Evolutionary conservation across 2,113 vertebrate genomes (phyloP).

Genomic region (Nesoenas mayeri): DNA sequence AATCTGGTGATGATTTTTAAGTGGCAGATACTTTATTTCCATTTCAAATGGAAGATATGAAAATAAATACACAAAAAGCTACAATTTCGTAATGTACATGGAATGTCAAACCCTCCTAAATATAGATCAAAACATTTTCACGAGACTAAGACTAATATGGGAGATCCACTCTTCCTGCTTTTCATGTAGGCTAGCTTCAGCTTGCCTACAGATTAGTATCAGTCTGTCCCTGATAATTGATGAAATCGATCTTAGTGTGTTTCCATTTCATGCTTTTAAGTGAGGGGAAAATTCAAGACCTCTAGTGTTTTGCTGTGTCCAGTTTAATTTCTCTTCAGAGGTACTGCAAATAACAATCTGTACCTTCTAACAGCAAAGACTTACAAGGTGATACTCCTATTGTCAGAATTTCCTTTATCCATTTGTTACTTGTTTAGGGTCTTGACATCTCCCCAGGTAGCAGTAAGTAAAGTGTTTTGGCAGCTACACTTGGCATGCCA

Average conservation of each 20-base stretch:
- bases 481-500: not conserved
- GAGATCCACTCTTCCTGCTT: not conserved
- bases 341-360: not conserved
- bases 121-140: not conserved
- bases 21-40: not conserved
- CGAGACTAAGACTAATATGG: not conserved
- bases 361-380: not conserved
- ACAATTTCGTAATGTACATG: not conserved
- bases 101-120: not conserved
- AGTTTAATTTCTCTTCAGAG: not conserved
- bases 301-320: not conserved
- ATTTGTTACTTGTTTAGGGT: not conserved
- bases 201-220: not conserved
- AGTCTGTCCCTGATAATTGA: not conserved
- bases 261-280: not conserved
- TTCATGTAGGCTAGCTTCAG: not conserved
- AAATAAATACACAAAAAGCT: not conserved
- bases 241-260: rapidly evolving
- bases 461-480: not conserved
- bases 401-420: not conserved
- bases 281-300: not conserved
- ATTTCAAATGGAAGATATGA: not conserved
- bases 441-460: not conserved
- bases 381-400: not conserved
- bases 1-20: not conserved